A percentile compares a stretch with the other conserved stretches of the same genome.
These are phyloP conservation scores for Helleia helle DNA, from an alignment of 2,888 invertebrate species.

Conservation along the genomic window DNA sequence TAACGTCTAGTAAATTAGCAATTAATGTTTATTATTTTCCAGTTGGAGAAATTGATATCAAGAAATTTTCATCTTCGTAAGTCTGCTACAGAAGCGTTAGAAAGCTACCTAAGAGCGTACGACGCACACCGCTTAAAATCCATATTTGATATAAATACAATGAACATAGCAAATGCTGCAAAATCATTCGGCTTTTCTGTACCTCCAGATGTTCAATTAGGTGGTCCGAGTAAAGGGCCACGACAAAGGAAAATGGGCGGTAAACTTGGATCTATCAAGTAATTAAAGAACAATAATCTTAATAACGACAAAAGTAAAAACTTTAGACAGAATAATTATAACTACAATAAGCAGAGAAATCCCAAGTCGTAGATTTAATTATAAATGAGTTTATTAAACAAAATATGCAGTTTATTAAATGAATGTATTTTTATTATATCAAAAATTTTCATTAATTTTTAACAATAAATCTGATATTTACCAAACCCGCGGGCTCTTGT, in stretches of 20 bases:
- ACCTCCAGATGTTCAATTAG: slow-evolving; percentile 95
- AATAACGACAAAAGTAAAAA: slow-evolving; percentile 73
- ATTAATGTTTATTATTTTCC: no score
- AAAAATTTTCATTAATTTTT: no score
- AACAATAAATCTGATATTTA: no score
- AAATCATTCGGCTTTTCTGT: slow-evolving; percentile 95
- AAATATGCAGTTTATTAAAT: no score
- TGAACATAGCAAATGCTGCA: slow-evolving; percentile 91
- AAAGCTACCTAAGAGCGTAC: slow-evolving; percentile 95
- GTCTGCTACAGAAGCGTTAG: slow-evolving; percentile 97
- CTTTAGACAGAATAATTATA: slow-evolving; percentile 70
- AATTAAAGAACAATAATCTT: slow-evolving; percentile 70
- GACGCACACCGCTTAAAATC: slow-evolving; percentile 96
- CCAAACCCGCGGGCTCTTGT: no score
- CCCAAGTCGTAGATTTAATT: background rate
- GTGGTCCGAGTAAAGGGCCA: slow-evolving; percentile 62
- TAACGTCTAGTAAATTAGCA: no score
- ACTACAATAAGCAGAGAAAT: background rate
- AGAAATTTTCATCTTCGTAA: slow-evolving; percentile 96
- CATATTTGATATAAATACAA: slow-evolving; percentile 92
- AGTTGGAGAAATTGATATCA: slow-evolving; percentile 95
- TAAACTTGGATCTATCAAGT: slow-evolving; percentile 85
- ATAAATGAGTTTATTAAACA: no score
- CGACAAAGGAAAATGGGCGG: slow-evolving; percentile 86
- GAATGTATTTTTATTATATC: no score